Evolutionary conservation across 2,888 invertebrate genomes (phyloP), one percentile per base, ranked within the genome.

Genomic region (Hesperia comma): DNA sequence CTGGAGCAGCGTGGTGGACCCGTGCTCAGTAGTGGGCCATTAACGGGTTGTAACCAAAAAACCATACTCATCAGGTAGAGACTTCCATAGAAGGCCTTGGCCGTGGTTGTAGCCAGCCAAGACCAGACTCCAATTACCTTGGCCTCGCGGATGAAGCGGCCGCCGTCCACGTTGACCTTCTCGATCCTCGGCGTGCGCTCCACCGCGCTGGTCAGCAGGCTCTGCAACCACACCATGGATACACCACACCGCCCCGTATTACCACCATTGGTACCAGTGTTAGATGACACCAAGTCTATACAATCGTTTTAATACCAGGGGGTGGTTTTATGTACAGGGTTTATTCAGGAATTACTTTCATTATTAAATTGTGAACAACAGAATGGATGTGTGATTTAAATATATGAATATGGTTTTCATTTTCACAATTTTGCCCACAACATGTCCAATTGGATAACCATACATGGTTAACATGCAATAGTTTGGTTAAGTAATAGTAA

Each of bases 101-200:
- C 70, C 79, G 2, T 26, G 26, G 26, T 4, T 26, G 26, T 2
- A 26, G 26, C 81, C 74, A 82, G 77, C 68, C 26, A 19, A 10
- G 33, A 33, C 58, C 53, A 51, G 10, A 3, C 12, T 61, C 82
- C 92, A 91, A 91, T 95, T 96, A 99, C 99, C 98, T 99, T 99
- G 81, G 99, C 99, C 94, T 99, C 99, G 74, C 98, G 95, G 83
- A 99, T 98, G 91, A 97, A 97, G 87, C 98, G 95, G 78, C 98
- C 99, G 82, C 99, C 99, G 81, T 97, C 97, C 78, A 97, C 94
- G 94, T 99, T 99, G 84, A 99, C 97, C 84, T 97, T 96, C 90
- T 99, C 99, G 83, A 99, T 97, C 88, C 97, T 96, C 80, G 97
- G 97, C 77, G 97, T 98, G 85, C 98, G 95, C 92, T 99, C 99